Evolutionary conservation across 2,113 vertebrate genomes (phyloP).

Genomic region (Platysternon megacephalum): DNA sequence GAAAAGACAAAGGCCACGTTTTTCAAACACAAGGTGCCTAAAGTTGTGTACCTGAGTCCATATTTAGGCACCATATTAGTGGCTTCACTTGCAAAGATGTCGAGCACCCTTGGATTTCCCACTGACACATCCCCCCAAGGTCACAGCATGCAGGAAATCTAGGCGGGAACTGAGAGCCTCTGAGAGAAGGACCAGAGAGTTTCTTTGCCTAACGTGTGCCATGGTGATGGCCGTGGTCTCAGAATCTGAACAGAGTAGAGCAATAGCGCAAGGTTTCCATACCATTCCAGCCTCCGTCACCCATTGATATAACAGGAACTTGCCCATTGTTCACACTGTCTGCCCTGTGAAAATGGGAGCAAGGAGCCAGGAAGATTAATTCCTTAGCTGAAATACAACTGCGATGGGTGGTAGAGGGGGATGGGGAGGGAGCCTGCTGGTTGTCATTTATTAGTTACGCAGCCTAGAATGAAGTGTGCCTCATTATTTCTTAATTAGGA

Average conservation of each 20-base stretch:
- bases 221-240: background rate
- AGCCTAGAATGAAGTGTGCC: conserved; percentile 9
- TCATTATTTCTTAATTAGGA: conserved; percentile 58
- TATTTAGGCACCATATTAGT: background rate
- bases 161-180: no score
- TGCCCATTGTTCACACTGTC: background rate
- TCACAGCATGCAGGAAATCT: no score
- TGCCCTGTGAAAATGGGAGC: background rate
- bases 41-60: background rate
- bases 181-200: background rate
- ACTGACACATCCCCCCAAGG: no score
- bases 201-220: background rate
- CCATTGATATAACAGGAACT: background rate
- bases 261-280: background rate
- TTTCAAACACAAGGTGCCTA: background rate
- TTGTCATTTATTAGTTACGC: background rate
- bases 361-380: background rate
- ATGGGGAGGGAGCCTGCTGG: background rate
- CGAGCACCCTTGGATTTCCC: background rate
- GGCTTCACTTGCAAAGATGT: background rate
- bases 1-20: background rate
- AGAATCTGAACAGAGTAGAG: background rate
- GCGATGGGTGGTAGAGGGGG: background rate
- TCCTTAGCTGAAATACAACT: background rate
- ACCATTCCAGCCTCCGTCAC: background rate